These are phyloP conservation scores for Ellobium chinense DNA, from an alignment of 2,888 invertebrate species.

Conservation along the genomic window DNA sequence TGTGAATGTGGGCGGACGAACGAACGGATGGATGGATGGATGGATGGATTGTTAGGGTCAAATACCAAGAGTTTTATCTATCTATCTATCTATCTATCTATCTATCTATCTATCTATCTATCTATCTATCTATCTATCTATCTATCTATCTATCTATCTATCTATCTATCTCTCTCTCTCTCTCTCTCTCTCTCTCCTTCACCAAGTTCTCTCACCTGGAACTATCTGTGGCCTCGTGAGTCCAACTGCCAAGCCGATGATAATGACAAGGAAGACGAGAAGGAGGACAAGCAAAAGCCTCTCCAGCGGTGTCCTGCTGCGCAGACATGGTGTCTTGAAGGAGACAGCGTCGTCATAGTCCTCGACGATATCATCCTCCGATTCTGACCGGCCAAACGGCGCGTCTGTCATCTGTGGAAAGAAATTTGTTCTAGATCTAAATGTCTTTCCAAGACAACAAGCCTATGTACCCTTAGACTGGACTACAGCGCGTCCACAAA, in stretches of 20 bases:
- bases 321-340: conserved; percentile 58
- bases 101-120: no score
- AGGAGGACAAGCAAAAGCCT: conserved; percentile 60
- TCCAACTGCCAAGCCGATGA: conserved; percentile 65
- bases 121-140: background rate
- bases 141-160: no score
- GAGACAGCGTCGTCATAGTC: conserved; percentile 68
- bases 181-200: background rate
- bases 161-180: no score
- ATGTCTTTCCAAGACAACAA: background rate
- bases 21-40: no score
- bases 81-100: no score
- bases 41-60: no score
- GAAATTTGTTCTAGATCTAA: no score
- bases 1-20: no score
- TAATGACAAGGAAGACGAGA: conserved; percentile 61
- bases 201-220: conserved; percentile 39
- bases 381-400: conserved; percentile 65
- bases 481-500: background rate
- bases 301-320: conserved; percentile 62
- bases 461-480: background rate
- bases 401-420: conserved; percentile 69
- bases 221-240: conserved; percentile 54
- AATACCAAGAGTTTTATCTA: no score
- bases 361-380: conserved; percentile 70